phyloP scores from a whole-genome alignment of 2,113 vertebrate species.

The Xerus inauris region DNA sequence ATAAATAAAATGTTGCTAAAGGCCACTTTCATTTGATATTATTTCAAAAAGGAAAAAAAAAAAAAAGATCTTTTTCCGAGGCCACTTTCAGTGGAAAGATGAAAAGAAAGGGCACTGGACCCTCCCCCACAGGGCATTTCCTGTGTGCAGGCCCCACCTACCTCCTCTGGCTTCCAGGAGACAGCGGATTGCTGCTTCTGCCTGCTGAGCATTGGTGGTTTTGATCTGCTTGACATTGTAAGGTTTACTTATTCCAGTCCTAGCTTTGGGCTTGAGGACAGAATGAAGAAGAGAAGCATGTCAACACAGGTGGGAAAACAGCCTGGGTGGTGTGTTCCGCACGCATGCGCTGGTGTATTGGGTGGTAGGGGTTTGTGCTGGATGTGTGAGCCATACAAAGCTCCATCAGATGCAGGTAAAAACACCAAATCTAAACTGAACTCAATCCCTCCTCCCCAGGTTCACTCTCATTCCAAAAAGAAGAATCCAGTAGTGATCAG shows the following conservation, averaged over 20 bases:
- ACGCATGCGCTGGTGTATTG: fast-evolving
- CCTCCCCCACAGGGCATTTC: neutral
- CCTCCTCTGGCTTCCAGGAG: slow-evolving; percentile 88
- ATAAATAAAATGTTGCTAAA: neutral
- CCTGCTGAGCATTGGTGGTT: slow-evolving; percentile 88
- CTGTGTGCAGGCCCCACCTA: slow-evolving; percentile 55
- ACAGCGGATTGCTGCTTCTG: slow-evolving; percentile 88
- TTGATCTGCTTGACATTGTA: slow-evolving; percentile 91
- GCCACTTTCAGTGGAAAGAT: neutral
- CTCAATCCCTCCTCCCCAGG: fast-evolving
- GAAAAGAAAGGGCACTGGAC: fast-evolving
- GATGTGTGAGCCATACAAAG: fast-evolving
- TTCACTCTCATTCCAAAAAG: fast-evolving
- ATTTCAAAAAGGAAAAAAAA: neutral
- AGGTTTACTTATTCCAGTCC: slow-evolving; percentile 90
- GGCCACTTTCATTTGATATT: neutral
- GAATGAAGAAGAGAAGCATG: fast-evolving
- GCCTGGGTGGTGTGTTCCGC: fast-evolving
- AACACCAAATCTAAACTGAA: fast-evolving
- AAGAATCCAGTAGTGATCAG: fast-evolving
- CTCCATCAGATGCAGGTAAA: fast-evolving
- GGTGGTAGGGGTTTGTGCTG: neutral
- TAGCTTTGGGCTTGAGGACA: slow-evolving; percentile 86
- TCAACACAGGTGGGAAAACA: neutral
- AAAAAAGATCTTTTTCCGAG: neutral